Conservation (phyloP, 2,113 vertebrate species). For the Anhinga rufa region DNA sequence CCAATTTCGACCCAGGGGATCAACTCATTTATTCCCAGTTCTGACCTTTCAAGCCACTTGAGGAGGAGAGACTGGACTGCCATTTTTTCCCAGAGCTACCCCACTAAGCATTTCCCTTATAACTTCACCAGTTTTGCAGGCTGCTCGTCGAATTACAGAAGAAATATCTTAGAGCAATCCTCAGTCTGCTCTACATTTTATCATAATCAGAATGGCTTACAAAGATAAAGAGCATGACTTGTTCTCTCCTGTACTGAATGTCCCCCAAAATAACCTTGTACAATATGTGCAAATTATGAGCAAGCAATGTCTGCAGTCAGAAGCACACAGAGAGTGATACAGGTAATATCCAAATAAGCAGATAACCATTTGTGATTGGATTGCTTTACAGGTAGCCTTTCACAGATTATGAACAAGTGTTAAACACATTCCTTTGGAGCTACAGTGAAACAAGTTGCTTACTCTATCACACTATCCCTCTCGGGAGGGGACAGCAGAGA, state of each 20-base stretch:
- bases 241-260: background rate
- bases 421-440: background rate
- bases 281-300: background rate
- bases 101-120: background rate
- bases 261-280: background rate
- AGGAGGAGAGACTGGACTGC: background rate
- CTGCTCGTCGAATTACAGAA: background rate
- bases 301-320: background rate
- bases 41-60: background rate
- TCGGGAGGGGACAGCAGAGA: background rate
- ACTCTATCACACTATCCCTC: background rate
- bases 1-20: background rate
- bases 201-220: background rate
- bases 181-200: background rate
- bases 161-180: background rate
- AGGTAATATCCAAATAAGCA: background rate
- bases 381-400: background rate
- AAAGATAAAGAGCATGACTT: background rate
- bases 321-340: background rate
- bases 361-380: background rate
- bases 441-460: background rate
- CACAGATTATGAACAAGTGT: background rate
- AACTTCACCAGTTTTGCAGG: background rate
- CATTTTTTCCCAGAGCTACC: background rate
- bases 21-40: background rate